Evolutionary conservation across 2,888 invertebrate species (phyloP).

Genomic region (Chrysomela aeneicollis): DNA sequence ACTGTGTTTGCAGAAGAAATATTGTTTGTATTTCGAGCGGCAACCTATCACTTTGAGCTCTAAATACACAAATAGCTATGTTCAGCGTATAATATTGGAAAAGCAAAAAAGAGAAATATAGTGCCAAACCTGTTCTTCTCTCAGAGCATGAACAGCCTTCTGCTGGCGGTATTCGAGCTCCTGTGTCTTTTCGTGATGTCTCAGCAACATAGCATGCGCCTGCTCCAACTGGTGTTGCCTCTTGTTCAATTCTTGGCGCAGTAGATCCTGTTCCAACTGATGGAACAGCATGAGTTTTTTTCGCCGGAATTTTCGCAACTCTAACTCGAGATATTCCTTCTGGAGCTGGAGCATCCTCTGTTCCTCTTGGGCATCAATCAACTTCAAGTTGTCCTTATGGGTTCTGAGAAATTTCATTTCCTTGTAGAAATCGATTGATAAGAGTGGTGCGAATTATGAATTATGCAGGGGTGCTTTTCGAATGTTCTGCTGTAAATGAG

Average conservation of each 20-base stretch:
- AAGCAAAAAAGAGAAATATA: background rate
- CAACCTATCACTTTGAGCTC: no score
- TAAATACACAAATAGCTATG: no score
- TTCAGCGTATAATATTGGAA: no score
- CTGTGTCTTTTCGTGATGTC: slow-evolving; percentile 97
- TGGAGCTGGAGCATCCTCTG: slow-evolving; percentile 87
- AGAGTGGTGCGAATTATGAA: no score
- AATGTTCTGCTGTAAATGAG: no score
- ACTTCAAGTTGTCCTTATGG: slow-evolving; percentile 91
- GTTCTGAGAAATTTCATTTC: slow-evolving; percentile 63
- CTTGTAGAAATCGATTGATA: background rate
- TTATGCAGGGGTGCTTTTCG: no score
- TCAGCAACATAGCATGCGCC: slow-evolving; percentile 90
- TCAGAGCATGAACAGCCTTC: slow-evolving; percentile 89
- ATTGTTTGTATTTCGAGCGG: no score
- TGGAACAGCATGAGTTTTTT: slow-evolving; percentile 88
- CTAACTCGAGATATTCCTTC: slow-evolving; percentile 89
- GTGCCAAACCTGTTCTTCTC: slow-evolving; percentile 78
- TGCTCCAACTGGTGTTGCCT: slow-evolving; percentile 94
- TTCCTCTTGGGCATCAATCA: slow-evolving; percentile 91
- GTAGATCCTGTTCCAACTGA: slow-evolving; percentile 88
- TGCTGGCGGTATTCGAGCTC: slow-evolving; percentile 96
- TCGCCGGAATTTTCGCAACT: slow-evolving; percentile 90
- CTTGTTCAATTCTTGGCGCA: slow-evolving; percentile 92
- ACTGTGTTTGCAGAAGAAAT: no score